Evolutionary conservation across 2,113 vertebrate species (phyloP).

Genomic region (Eudorcas thomsonii): DNA sequence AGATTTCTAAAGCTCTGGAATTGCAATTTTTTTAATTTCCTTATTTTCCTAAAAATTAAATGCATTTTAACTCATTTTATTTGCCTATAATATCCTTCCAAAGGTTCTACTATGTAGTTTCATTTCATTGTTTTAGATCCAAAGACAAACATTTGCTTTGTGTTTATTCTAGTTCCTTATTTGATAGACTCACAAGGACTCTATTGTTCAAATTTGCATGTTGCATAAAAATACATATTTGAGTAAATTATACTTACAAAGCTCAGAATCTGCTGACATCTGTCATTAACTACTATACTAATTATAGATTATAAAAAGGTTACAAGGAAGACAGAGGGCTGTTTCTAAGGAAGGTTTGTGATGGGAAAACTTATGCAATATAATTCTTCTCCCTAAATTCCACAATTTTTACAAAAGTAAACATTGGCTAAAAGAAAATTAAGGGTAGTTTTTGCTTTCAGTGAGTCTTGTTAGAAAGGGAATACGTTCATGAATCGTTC

Average conservation of each 20-base stretch:
- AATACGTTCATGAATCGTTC: not conserved
- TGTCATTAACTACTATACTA: not conserved
- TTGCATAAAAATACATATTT: slow-evolving; percentile 56
- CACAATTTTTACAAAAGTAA: not conserved
- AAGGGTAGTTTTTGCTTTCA: not conserved
- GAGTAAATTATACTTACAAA: slow-evolving; percentile 67
- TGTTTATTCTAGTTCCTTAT: slow-evolving; percentile 37
- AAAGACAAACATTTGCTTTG: not conserved
- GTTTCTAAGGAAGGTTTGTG: not conserved
- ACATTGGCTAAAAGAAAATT: not conserved
- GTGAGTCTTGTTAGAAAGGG: not conserved
- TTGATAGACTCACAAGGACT: slow-evolving; percentile 14
- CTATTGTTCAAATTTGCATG: slow-evolving; percentile 61
- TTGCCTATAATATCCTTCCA: not conserved
- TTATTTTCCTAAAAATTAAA: not conserved
- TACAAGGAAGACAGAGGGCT: not conserved
- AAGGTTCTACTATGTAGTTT: not conserved
- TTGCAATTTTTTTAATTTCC: not conserved
- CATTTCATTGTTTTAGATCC: slow-evolving; percentile 13
- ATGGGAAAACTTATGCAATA: not conserved
- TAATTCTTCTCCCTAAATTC: not conserved
- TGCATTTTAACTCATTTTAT: not conserved
- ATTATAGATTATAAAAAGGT: not conserved
- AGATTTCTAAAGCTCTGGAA: not conserved
- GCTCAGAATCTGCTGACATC: not conserved